A percentile compares a stretch with the other conserved stretches of the same genome.
phyloP scores from a whole-genome alignment of 64 coral and sea anemone species.

The Anthopleura sola region DNA sequence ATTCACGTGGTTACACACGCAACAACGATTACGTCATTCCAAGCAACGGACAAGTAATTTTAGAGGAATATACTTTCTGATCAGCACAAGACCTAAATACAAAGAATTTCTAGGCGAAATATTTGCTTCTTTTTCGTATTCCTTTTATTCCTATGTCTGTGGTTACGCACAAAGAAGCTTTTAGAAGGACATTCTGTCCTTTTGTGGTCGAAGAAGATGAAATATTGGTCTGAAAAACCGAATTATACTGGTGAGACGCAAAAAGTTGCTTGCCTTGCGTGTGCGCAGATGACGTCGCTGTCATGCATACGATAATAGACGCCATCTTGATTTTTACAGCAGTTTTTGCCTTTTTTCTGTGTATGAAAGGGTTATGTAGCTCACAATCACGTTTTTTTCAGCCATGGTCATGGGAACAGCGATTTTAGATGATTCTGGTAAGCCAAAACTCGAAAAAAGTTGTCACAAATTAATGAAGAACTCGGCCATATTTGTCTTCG shows the following conservation, averaged over 20 bases:
- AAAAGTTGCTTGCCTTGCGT: constrained; percentile 76
- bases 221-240: constrained; percentile 77
- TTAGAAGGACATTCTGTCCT: neutral
- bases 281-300: constrained; percentile 97
- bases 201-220: constrained; percentile 58
- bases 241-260: constrained; percentile 77
- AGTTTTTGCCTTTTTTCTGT: constrained; percentile 77
- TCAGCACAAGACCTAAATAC: neutral
- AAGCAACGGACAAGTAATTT: constrained; percentile 29
- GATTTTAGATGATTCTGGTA: constrained; percentile 87
- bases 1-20: constrained; percentile 81
- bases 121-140: neutral
- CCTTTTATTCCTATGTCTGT: neutral
- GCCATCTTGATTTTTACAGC: constrained; percentile 86
- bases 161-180: neutral
- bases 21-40: constrained; percentile 88
- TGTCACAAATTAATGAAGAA: neutral
- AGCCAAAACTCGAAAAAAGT: constrained; percentile 18
- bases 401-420: constrained; percentile 95
- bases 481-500: constrained; percentile 9
- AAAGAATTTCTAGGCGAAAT: neutral
- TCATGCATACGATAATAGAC: constrained; percentile 94
- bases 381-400: constrained; percentile 48
- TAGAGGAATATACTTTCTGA: neutral
- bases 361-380: constrained; percentile 65